Evolutionary conservation across 1,140 invertebrate genomes (phyloP).

Genomic region (Drosophila santomea): DNA sequence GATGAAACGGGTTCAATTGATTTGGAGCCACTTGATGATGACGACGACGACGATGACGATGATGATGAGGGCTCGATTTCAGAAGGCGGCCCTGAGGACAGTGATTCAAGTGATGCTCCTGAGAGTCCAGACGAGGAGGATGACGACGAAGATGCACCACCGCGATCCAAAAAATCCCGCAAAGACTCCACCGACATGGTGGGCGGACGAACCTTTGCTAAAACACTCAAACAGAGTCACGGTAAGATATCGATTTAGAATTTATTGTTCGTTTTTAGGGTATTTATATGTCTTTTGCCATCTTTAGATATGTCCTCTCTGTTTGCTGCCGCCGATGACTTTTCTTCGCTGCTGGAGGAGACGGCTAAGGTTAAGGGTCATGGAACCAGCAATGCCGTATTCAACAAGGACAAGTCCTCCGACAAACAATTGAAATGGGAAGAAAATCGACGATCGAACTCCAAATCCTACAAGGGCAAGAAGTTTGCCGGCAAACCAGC

Average conservation of each 20-base stretch:
- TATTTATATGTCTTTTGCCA: constrained; percentile 3
- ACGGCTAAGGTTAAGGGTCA: constrained; percentile 87
- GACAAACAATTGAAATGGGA: constrained; percentile 89
- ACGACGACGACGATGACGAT: constrained; percentile 77
- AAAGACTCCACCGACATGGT: constrained; percentile 21
- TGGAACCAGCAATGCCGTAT: constrained; percentile 87
- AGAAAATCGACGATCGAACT: constrained; percentile 85
- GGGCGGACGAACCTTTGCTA: constrained; percentile 65
- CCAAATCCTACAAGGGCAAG: constrained; percentile 70
- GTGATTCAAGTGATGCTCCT: constrained; percentile 55
- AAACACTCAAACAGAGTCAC: constrained; percentile 76
- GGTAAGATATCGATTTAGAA: constrained; percentile 33
- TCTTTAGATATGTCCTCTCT: constrained; percentile 85
- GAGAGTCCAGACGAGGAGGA: constrained; percentile 64
- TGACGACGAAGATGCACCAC: constrained; percentile 44
- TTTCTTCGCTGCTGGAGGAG: constrained; percentile 89
- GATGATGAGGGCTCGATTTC: constrained; percentile 70
- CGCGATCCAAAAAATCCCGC: constrained; percentile 85
- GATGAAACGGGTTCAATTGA: constrained; percentile 77
- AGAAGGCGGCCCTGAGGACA: constrained; percentile 42
- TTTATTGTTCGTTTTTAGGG: neutral
- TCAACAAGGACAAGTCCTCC: constrained; percentile 88
- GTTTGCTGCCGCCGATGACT: constrained; percentile 91
- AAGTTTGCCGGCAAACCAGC: constrained; percentile 32
- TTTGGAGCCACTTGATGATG: constrained; percentile 61